Evolutionary conservation across 1,140 invertebrate species (phyloP), one percentile per base, ranked within the genome.

Genomic region (Leptopilina clavipes): DNA sequence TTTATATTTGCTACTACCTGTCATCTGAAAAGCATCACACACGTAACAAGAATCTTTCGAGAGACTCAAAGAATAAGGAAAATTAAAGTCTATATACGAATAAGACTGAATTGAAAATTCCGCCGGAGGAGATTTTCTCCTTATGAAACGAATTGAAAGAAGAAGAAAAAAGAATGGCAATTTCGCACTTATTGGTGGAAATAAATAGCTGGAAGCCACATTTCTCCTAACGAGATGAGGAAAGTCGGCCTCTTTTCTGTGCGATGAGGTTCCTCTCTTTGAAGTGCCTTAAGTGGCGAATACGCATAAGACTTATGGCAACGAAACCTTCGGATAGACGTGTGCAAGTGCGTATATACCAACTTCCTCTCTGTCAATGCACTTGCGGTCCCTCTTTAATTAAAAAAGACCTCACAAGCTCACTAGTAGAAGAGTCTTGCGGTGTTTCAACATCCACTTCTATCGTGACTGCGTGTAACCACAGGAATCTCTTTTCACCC

Each of bases 311-410:
- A 78, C 81, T 76, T 81, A 81, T 77, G 78, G 72, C 79, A 81
- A 83, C 76, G 79, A 76, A 52, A 54, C 59, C 45, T 59, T 12
- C 45, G 59, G 59, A 54, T 74, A 74, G 74, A 82, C 76, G 79
- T 81, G 79, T 81, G 80, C 76, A 77, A 81, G 78, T 82, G 78
- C 81, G 73, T 79, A 40, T 40, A 40, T 40, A 74, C 76, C 70
- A 54, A 37, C 75, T 45, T 74, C 71, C 18, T 52, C 73, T 59
- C 75, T 70, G 72, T 73, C 77, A 75, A 72, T 77, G 71, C 72
- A 80, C 78, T 83, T 76, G 73, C 77, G 77, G 77, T 65, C 78
- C 79, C 80, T 80, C 82, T 85, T 86, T 86, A 86, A 86, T 85
- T 84, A 87, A 83, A 80, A 79, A 80, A 83, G 80, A 76, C 72